These are phyloP conservation scores for Drosophila lacteicornis DNA, from an alignment of 1,140 invertebrate species.

Conservation along the genomic window DNA sequence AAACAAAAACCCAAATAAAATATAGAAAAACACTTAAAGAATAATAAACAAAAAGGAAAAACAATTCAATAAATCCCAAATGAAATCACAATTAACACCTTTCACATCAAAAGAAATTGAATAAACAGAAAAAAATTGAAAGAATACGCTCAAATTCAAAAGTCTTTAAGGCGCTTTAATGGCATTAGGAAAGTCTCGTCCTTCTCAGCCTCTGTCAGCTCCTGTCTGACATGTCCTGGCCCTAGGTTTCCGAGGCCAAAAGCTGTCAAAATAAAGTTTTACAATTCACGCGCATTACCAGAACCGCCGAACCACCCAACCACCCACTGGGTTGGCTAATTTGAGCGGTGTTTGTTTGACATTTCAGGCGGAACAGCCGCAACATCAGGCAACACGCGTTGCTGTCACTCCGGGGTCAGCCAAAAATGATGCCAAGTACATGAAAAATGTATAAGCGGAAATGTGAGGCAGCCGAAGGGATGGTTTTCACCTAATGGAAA, in stretches of 20 bases:
- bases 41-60: neutral
- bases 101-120: neutral
- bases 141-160: conserved; percentile 1
- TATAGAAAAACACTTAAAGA: no score
- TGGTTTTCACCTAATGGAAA: conserved; percentile 64
- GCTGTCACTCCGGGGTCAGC: conserved; percentile 61
- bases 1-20: neutral
- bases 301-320: neutral
- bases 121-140: neutral
- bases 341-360: conserved; percentile 74
- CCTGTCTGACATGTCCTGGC: conserved; percentile 40
- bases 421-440: conserved; percentile 54
- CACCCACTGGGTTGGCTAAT: conserved; percentile 64
- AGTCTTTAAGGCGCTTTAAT: conserved; percentile 13
- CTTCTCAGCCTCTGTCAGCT: neutral
- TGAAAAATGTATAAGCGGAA: conserved; percentile 64
- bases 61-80: conserved; percentile 3
- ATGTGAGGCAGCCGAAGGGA: conserved; percentile 14
- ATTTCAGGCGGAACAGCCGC: conserved; percentile 69
- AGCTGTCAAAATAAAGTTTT: conserved; percentile 82
- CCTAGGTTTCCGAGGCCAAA: conserved; percentile 68
- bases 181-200: conserved; percentile 32
- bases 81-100: neutral
- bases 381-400: conserved; percentile 66
- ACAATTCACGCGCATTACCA: conserved; percentile 67